phyloP scores from a whole-genome alignment of 2,797 vertebrate species.

The Pelochelys cantorii region DNA sequence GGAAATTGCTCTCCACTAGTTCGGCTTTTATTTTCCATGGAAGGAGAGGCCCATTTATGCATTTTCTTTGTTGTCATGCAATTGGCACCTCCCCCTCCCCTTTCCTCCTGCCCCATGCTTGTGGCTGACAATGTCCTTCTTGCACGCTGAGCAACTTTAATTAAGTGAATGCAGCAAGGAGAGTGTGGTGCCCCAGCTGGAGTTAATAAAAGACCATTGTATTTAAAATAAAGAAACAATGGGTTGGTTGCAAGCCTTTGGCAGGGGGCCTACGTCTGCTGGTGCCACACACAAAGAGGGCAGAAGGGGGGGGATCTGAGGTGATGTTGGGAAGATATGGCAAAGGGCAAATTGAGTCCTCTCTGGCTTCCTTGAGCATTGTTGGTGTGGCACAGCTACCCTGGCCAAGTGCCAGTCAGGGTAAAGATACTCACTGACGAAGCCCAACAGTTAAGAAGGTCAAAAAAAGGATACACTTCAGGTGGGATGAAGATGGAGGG shows the following conservation, averaged over 20 bases:
- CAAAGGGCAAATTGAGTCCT: constrained; percentile 7
- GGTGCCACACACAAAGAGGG: constrained; percentile 41
- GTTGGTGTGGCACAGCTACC: not conserved
- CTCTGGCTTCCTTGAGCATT: constrained; percentile 18
- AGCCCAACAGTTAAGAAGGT: not conserved
- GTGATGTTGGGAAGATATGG: not conserved
- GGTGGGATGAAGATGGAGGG: not conserved
- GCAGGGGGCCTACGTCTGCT: constrained; percentile 47
- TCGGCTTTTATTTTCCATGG: constrained; percentile 28
- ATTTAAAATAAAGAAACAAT: constrained; percentile 56
- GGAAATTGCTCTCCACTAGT: not conserved
- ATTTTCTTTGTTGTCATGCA: constrained; percentile 51
- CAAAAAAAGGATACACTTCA: not conserved
- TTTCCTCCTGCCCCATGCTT: constrained; percentile 30
- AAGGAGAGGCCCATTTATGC: constrained; percentile 19
- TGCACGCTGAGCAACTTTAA: constrained; percentile 60
- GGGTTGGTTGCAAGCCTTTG: constrained; percentile 43
- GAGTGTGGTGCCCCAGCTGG: constrained; percentile 61
- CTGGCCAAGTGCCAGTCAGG: not conserved
- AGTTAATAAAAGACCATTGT: constrained; percentile 50
- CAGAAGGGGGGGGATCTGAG: not conserved
- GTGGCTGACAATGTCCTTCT: constrained; percentile 66
- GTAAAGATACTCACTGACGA: not conserved
- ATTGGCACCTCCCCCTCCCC: constrained; percentile 28
- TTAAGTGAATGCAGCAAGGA: constrained; percentile 46